Evolutionary conservation across 1,140 invertebrate genomes (phyloP).

Genomic region (Rhagoletis pomonella): DNA sequence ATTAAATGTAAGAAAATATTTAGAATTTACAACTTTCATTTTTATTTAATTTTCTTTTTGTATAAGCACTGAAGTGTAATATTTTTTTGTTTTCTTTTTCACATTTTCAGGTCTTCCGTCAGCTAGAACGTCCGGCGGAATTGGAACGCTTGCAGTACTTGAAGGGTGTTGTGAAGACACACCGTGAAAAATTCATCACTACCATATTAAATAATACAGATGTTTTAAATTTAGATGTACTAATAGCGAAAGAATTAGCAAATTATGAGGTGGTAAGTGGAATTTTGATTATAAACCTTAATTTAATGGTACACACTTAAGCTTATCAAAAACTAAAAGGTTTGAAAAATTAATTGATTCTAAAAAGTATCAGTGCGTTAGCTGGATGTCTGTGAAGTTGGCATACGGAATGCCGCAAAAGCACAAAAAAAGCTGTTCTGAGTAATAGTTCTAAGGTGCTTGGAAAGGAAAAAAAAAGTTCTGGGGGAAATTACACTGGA

Average conservation of each 20-base stretch:
- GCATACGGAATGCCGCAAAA: no score
- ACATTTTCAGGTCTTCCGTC: slow-evolving; percentile 80
- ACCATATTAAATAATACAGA: slow-evolving; percentile 78
- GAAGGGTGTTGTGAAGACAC: slow-evolving; percentile 75
- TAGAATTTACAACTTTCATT: not conserved
- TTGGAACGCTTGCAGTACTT: slow-evolving; percentile 77
- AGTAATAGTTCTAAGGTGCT: no score
- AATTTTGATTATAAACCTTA: not conserved
- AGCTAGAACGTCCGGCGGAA: slow-evolving; percentile 84
- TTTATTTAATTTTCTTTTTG: not conserved
- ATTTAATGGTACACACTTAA: no score
- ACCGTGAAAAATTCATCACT: slow-evolving; percentile 76
- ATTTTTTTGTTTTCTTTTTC: slow-evolving; percentile 59
- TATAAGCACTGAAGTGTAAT: not conserved
- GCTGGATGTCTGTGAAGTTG: no score
- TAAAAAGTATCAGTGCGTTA: no score
- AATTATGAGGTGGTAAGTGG: slow-evolving; percentile 77
- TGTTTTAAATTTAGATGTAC: slow-evolving; percentile 76
- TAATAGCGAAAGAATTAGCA: slow-evolving; percentile 78
- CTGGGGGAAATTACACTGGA: no score
- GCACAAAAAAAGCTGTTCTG: no score
- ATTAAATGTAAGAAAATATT: not conserved
- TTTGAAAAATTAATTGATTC: no score
- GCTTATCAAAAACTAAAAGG: no score
- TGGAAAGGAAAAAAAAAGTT: no score